Evolutionary conservation across 2,888 invertebrate species (phyloP).

Genomic region (Hydrotaea diabolus): DNA sequence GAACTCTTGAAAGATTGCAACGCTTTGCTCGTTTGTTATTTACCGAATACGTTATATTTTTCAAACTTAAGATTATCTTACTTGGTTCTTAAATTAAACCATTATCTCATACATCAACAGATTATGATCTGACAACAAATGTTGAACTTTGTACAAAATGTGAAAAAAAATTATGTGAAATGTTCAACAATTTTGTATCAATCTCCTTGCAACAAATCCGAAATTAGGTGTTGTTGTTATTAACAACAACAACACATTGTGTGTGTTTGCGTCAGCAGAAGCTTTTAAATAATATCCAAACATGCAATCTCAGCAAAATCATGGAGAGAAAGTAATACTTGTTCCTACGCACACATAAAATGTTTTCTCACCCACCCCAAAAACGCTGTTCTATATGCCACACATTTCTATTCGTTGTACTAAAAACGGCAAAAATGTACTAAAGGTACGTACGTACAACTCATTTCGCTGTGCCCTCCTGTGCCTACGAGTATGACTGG

Average conservation of each 20-base stretch:
- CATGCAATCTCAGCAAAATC: constrained; percentile 48
- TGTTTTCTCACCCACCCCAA: constrained; percentile 49
- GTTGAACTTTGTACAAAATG: constrained; percentile 24
- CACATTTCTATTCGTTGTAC: constrained; percentile 36
- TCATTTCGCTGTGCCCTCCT: not conserved
- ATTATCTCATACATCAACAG: no score
- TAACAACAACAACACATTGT: no score
- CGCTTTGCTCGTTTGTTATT: no score
- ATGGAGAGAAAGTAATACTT: constrained; percentile 38
- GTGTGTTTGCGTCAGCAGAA: constrained; percentile 34
- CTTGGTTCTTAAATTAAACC: no score
- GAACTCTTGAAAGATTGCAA: no score
- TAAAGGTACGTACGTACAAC: constrained; percentile 26
- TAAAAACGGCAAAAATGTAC: constrained; percentile 15
- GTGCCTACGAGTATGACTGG: not conserved
- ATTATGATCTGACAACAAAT: no score
- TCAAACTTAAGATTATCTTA: no score
- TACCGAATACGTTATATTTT: no score
- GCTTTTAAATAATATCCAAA: not conserved
- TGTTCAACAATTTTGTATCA: not conserved
- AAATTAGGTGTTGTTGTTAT: not conserved
- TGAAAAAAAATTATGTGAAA: not conserved
- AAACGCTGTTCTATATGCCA: constrained; percentile 49
- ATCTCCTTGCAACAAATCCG: not conserved
- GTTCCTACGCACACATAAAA: not conserved